phyloP scores from a whole-genome alignment of 2,113 vertebrate genomes.

The Nestor notabilis region DNA sequence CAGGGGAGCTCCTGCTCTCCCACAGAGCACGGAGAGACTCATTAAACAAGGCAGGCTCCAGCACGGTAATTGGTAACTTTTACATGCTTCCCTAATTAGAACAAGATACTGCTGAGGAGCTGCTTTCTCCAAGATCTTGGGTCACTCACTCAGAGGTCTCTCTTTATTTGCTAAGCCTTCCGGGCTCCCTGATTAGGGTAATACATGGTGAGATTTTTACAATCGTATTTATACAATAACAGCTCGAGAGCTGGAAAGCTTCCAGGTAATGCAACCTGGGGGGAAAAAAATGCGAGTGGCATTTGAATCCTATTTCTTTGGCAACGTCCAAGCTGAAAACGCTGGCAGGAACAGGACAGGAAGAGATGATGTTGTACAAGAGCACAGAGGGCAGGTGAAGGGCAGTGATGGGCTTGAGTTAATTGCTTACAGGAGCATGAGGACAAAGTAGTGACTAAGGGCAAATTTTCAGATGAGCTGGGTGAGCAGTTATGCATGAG shows the following conservation, averaged over 20 bases:
- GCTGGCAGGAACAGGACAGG: conserved; percentile 13
- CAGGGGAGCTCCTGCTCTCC: conserved; percentile 7
- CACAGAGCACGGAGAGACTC: conserved; percentile 5
- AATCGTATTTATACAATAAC: conserved; percentile 65
- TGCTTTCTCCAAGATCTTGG: conserved; percentile 45
- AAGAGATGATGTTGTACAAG: conserved; percentile 29
- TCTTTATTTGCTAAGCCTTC: conserved; percentile 71
- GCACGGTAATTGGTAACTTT: conserved; percentile 52
- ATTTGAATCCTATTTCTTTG: conserved; percentile 7
- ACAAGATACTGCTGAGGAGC: conserved; percentile 58
- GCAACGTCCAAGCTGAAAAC: neutral
- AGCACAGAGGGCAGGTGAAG: conserved; percentile 44
- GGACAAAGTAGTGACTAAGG: conserved; percentile 51
- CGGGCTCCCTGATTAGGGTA: conserved; percentile 57
- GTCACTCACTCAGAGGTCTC: conserved; percentile 57
- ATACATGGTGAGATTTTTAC: conserved; percentile 66
- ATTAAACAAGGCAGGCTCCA: conserved; percentile 56
- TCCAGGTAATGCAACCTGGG: conserved; percentile 38
- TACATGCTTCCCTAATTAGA: conserved; percentile 47
- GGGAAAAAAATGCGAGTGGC: neutral
- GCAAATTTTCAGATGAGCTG: conserved; percentile 21
- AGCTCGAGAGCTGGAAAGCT: conserved; percentile 37
- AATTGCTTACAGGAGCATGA: conserved; percentile 47
- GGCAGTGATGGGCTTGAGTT: conserved; percentile 41
- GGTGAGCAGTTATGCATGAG: conserved; percentile 32